These are phyloP conservation scores for Macrotus californicus DNA, from an alignment of 2,113 vertebrate genomes.

Conservation along the genomic window DNA sequence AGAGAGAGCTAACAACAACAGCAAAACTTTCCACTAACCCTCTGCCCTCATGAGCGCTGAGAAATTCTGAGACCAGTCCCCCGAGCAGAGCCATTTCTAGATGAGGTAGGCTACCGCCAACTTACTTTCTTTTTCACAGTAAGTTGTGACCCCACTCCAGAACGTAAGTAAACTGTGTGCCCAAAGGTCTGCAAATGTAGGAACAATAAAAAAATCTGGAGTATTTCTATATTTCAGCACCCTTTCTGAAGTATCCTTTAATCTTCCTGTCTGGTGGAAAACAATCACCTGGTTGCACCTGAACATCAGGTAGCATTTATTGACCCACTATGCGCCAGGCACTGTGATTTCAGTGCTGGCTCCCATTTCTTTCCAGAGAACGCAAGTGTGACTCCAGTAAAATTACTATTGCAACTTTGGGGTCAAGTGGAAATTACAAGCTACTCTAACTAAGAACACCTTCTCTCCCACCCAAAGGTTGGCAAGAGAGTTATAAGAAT, in stretches of 20 bases:
- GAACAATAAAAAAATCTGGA: not conserved
- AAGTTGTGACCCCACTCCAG: not conserved
- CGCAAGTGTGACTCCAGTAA: not conserved
- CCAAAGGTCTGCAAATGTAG: not conserved
- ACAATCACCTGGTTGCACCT: not conserved
- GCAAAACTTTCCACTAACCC: constrained; percentile 48
- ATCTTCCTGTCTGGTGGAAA: not conserved
- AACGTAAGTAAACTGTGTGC: not conserved
- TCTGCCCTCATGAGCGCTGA: not conserved
- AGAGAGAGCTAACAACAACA: constrained; percentile 27
- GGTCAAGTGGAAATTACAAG: not conserved
- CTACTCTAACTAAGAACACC: not conserved
- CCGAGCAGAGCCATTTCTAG: not conserved
- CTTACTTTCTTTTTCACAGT: not conserved
- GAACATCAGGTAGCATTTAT: not conserved
- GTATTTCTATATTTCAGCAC: not conserved
- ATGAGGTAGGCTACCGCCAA: not conserved
- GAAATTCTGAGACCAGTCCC: not conserved
- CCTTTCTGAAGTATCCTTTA: not conserved
- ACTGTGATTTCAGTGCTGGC: not conserved
- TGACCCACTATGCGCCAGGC: not conserved
- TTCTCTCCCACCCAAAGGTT: not conserved
- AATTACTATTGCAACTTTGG: not conserved
- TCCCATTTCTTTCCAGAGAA: not conserved
- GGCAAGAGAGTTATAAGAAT: not conserved